phyloP scores from a whole-genome alignment of 2,888 invertebrate species.

The Vannuccia rotundouncinata region DNA sequence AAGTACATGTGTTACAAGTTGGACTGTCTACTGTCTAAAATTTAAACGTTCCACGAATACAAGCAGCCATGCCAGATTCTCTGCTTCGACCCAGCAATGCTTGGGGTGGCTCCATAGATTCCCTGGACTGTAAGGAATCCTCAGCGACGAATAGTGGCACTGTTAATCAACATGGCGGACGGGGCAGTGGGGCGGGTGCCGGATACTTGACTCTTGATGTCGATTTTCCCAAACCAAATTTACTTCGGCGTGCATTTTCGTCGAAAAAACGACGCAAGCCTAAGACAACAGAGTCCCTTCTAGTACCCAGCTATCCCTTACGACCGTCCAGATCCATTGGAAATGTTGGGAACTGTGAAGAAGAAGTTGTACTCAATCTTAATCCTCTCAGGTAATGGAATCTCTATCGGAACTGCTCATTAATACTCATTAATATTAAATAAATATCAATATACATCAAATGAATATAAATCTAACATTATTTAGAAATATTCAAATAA shows the following conservation, averaged over 20 bases:
- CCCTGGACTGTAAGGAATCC: background rate
- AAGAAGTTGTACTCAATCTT: background rate
- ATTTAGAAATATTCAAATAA: too few relatives aligned
- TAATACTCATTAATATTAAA: too few relatives aligned
- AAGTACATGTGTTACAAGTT: too few relatives aligned
- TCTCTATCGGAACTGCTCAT: too few relatives aligned
- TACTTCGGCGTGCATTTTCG: slow-evolving; percentile 43
- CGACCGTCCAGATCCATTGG: slow-evolving; percentile 6
- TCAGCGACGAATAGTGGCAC: background rate
- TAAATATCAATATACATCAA: too few relatives aligned
- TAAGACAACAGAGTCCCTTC: slow-evolving; percentile 4
- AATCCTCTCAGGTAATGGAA: too few relatives aligned
- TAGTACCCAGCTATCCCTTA: background rate
- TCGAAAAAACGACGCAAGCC: slow-evolving; percentile 42
- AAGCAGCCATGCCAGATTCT: background rate
- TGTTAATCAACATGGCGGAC: too few relatives aligned
- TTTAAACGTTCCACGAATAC: too few relatives aligned
- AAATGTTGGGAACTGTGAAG: background rate
- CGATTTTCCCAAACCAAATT: slow-evolving; percentile 39
- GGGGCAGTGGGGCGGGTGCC: background rate
- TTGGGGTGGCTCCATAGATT: background rate
- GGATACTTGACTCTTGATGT: background rate
- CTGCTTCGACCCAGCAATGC: slow-evolving; percentile 4
- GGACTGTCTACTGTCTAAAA: too few relatives aligned
- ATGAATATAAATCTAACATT: too few relatives aligned